phyloP scores from a whole-genome alignment of 64 coral and sea anemone genomes.

The Stichodactyla helianthus region DNA sequence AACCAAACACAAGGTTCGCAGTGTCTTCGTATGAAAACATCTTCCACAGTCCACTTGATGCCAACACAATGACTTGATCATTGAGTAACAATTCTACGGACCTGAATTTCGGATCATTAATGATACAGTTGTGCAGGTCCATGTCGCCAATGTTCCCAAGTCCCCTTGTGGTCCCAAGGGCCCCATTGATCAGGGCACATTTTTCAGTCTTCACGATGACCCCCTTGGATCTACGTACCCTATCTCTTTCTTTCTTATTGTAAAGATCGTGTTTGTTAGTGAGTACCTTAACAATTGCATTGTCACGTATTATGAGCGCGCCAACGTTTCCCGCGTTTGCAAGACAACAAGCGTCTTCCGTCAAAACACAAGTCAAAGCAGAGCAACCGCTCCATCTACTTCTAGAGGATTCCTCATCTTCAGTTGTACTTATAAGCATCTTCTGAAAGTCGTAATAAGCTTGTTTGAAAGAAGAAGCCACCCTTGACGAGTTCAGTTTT shows the following conservation, averaged over 20 bases:
- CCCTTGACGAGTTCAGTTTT: slow-evolving; percentile 33
- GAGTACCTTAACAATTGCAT: slow-evolving; percentile 61
- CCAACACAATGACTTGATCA: slow-evolving; percentile 78
- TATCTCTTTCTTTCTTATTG: slow-evolving; percentile 82
- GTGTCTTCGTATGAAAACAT: slow-evolving; percentile 85
- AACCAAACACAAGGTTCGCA: slow-evolving; percentile 64
- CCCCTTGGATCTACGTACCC: slow-evolving; percentile 67
- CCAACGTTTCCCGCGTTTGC: slow-evolving; percentile 79
- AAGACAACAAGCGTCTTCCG: slow-evolving; percentile 48
- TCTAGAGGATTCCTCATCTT: slow-evolving; percentile 61
- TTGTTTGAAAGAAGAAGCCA: slow-evolving; percentile 52
- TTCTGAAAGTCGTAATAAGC: slow-evolving; percentile 62
- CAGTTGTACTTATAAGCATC: slow-evolving; percentile 35
- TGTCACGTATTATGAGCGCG: slow-evolving; percentile 70
- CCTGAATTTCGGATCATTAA: slow-evolving; percentile 77
- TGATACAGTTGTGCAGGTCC: slow-evolving; percentile 72
- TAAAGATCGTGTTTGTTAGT: slow-evolving; percentile 88
- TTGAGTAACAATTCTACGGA: slow-evolving; percentile 23
- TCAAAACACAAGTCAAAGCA: slow-evolving; percentile 84
- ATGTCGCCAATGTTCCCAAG: slow-evolving; percentile 93
- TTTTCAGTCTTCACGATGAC: slow-evolving; percentile 93
- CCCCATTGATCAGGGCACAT: slow-evolving; percentile 86
- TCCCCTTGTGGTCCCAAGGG: slow-evolving; percentile 70
- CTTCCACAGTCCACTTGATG: slow-evolving; percentile 86
- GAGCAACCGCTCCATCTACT: slow-evolving; percentile 94